Evolutionary conservation across 2,888 invertebrate genomes (phyloP).

Genomic region (Lysandra coridon): DNA sequence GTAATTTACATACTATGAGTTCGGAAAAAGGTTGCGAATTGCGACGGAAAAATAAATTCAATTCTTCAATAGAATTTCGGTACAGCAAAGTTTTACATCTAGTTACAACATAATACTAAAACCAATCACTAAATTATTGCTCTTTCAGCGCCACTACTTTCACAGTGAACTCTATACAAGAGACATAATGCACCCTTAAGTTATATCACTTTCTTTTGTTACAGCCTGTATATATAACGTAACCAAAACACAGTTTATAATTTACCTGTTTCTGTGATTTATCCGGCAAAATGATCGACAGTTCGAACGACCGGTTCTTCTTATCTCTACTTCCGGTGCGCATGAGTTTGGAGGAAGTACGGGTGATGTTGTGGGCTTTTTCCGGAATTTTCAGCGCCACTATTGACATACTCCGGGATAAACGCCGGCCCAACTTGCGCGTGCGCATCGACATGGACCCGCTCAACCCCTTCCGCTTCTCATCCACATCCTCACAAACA

Average conservation of each 20-base stretch:
- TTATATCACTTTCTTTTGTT: too few species aligned
- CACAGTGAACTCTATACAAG: too few species aligned
- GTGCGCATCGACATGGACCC: slow-evolving; percentile 76
- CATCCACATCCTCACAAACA: slow-evolving; percentile 64
- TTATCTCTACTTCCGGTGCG: slow-evolving; percentile 79
- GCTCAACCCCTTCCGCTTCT: slow-evolving; percentile 64
- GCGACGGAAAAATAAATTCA: too few species aligned
- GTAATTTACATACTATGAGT: too few species aligned
- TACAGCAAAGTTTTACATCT: too few species aligned
- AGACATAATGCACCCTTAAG: too few species aligned
- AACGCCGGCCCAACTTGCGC: slow-evolving; percentile 74
- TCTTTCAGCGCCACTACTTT: too few species aligned
- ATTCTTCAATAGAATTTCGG: too few species aligned
- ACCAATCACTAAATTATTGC: too few species aligned
- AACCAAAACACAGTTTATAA: slow-evolving; percentile 39
- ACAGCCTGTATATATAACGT: too few species aligned
- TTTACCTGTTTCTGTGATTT: slow-evolving; percentile 83
- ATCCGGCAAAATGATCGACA: slow-evolving; percentile 83
- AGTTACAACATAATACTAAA: too few species aligned
- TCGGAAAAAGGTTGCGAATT: too few species aligned
- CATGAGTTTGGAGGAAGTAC: slow-evolving; percentile 81
- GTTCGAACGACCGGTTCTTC: slow-evolving; percentile 80
- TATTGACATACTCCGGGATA: slow-evolving; percentile 79
- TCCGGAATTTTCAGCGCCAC: slow-evolving; percentile 79
- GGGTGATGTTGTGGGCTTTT: slow-evolving; percentile 81